phyloP scores from a whole-genome alignment of 2,888 invertebrate species.

The Epinotia ramella region DNA sequence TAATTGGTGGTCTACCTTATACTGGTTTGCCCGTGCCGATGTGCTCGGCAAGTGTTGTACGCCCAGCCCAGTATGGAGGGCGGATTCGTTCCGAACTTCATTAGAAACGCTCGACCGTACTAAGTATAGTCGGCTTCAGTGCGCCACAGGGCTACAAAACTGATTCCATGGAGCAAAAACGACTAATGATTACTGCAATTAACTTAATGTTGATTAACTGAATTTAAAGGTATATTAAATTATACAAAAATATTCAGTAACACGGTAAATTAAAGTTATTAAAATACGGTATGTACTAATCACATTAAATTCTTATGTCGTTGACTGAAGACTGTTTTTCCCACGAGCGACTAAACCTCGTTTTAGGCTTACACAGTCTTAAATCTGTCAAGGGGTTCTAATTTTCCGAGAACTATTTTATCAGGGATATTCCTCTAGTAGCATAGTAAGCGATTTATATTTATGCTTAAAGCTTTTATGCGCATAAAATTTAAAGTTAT shows the following conservation, averaged over 20 bases:
- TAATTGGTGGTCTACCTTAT: background rate
- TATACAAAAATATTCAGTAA: too few species aligned
- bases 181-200: background rate
- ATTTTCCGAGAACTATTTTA: too few species aligned
- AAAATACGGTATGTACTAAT: background rate
- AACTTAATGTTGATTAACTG: background rate
- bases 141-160: background rate
- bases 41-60: background rate
- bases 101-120: conserved; percentile 6
- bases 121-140: background rate
- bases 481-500: too few species aligned
- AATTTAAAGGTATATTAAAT: background rate
- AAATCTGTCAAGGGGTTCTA: too few species aligned
- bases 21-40: background rate
- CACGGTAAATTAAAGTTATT: background rate
- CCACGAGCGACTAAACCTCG: too few species aligned
- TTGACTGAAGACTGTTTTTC: background rate
- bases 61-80: background rate
- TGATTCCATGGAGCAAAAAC: background rate
- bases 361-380: too few species aligned
- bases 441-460: too few species aligned
- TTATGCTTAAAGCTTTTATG: too few species aligned
- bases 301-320: background rate
- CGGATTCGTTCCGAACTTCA: conserved; percentile 35
- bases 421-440: too few species aligned